Evolutionary conservation across 2,113 vertebrate species (phyloP), one percentile per base, ranked within the genome.

Genomic region (Crocuta crocuta): DNA sequence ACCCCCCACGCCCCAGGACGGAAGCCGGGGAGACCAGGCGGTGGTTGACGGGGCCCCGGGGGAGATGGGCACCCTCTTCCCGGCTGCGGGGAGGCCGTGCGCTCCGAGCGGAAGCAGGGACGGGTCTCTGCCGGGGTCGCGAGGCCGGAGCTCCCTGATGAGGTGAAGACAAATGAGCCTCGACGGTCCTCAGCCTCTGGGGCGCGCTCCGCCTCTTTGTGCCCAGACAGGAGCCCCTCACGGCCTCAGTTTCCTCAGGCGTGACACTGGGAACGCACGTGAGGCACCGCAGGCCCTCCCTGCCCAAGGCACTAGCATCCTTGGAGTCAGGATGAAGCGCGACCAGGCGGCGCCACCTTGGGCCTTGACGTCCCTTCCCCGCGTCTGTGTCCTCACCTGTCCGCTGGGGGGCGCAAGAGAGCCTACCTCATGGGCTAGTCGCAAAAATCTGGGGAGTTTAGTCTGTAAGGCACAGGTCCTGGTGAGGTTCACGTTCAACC

Each of bases 301-400:
- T 90, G 74, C 31, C 80, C 24, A 6, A 48, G 2, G 0, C 71
- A 50, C 48, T 43, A 73, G 94, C 43, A 5, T 66, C 35, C 7
- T 31, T 23, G 63, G 78, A 65, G 17, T 83, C 12, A 8, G 33
- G 28, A 24, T 16, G 26, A 73, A 66, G 83, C 17, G 15, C n/a
- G 2, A 4, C 53, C 31, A 70, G 1, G 33, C 88, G 78, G 55
- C 0, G 0, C 6, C 55, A 26, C 55, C n/a, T n/a, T 0, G 7
- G 26, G 50, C 63, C 68, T 39, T 31, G 8, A 31, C 35, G 16
- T 39, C 70, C 73, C 26, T 45, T 11, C 26, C 74, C 84, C 19
- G 35, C 23, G 53, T 55, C 63, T 53, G 12, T 6, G 61, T 39
- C 81, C 73, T 43, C 50, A 10, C 4, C 68, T 12, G 28, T 7